Evolutionary conservation across 64 coral and sea anemone genomes (phyloP).

Genomic region (Acropora tenuis): DNA sequence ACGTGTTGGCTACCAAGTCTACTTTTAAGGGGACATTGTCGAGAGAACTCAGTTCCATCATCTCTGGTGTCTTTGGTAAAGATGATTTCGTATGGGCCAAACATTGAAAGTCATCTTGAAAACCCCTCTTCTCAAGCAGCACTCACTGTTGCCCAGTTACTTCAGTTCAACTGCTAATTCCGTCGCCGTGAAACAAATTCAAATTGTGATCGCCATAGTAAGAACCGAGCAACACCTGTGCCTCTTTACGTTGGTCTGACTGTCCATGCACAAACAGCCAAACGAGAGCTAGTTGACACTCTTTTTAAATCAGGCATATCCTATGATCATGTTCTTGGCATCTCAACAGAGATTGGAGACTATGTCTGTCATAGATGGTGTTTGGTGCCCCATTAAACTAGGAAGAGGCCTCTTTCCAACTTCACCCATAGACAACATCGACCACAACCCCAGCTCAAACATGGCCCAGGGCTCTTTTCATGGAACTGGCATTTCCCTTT

Average conservation of each 20-base stretch:
- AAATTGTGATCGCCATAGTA: background rate
- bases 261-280: constrained; percentile 11
- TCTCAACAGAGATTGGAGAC: constrained; percentile 36
- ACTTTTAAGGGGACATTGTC: constrained; percentile 54
- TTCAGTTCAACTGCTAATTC: constrained; percentile 43
- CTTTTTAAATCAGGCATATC: constrained; percentile 44
- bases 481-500: background rate
- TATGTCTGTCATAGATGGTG: constrained; percentile 1
- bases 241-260: background rate
- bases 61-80: constrained; percentile 40
- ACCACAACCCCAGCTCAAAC: too few species aligned
- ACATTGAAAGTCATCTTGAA: constrained; percentile 35
- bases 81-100: constrained; percentile 61
- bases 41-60: constrained; percentile 36
- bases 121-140: constrained; percentile 34
- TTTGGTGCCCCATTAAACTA: constrained; percentile 3
- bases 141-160: constrained; percentile 37
- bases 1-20: constrained; percentile 34
- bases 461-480: too few species aligned
- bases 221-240: background rate
- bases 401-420: constrained; percentile 26
- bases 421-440: constrained; percentile 19
- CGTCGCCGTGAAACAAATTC: constrained; percentile 35
- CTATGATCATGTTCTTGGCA: constrained; percentile 29
- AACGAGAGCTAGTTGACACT: constrained; percentile 18